A percentile compares a stretch with the other conserved stretches of the same genome.
Conservation (phyloP, 1,140 invertebrate species). For the Pentalonia nigronervosa region DNA sequence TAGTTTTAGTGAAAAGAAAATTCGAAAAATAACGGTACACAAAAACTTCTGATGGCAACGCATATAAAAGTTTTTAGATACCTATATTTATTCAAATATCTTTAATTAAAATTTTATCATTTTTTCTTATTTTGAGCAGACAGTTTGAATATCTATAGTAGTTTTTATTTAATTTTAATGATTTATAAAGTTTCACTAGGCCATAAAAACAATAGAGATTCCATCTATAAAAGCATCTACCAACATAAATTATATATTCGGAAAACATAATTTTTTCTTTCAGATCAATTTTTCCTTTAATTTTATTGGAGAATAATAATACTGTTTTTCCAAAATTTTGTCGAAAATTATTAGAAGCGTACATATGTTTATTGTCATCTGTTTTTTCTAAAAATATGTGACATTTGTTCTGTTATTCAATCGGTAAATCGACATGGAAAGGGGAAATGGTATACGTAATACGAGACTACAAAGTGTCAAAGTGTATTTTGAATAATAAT, state of each 20-base stretch:
- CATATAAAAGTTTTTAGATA: constrained; percentile 3
- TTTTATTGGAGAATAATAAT: background rate
- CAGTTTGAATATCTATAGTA: background rate
- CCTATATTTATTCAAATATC: background rate
- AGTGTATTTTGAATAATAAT: background rate
- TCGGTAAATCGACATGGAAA: background rate
- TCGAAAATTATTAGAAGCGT: background rate
- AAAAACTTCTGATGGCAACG: background rate
- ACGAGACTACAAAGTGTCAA: background rate
- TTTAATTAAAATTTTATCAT: background rate
- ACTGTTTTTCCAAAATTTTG: background rate
- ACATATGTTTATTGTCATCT: background rate
- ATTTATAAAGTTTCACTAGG: background rate
- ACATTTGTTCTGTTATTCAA: background rate
- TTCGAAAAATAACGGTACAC: background rate
- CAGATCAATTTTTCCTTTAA: background rate
- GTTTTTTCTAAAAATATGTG: background rate
- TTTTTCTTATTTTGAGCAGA: background rate
- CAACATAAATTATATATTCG: no score
- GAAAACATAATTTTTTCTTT: background rate
- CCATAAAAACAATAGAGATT: background rate
- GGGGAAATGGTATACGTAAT: background rate
- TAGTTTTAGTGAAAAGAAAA: background rate
- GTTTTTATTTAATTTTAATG: background rate
- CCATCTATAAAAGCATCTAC: no score